Evolutionary conservation across 2,888 invertebrate species (phyloP).

Genomic region (Acanthoscelides obtectus): DNA sequence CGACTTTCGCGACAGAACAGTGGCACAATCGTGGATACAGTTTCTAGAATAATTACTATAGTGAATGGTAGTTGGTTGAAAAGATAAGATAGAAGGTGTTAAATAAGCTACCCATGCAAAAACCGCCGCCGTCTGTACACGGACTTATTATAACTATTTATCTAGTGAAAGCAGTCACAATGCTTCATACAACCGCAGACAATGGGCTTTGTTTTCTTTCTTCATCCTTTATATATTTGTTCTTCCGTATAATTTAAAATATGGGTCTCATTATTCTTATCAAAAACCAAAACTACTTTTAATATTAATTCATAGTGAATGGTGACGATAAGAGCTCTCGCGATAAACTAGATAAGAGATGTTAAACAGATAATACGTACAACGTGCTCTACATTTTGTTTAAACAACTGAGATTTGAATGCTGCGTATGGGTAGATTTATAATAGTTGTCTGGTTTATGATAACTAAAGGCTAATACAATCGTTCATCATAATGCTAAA

Average conservation of each 20-base stretch:
- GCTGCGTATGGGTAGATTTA: too few species aligned
- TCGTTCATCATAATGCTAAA: too few species aligned
- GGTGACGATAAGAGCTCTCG: neutral
- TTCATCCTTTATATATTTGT: neutral
- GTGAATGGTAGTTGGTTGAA: neutral
- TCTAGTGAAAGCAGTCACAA: neutral
- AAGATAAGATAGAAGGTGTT: neutral
- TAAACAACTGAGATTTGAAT: too few species aligned
- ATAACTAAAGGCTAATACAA: too few species aligned
- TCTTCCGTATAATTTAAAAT: neutral
- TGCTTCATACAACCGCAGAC: neutral
- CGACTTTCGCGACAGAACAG: neutral
- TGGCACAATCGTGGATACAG: neutral
- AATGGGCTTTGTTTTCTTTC: neutral
- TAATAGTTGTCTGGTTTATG: too few species aligned
- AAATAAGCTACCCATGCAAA: neutral
- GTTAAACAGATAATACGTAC: too few species aligned
- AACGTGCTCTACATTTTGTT: too few species aligned
- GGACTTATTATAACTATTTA: neutral
- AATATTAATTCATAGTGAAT: neutral
- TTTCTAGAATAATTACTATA: neutral
- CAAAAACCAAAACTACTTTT: neutral
- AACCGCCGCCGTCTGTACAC: neutral
- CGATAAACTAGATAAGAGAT: too few species aligned
- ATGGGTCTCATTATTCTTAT: neutral